Conservation (phyloP, 2,888 invertebrate genomes). For the Agonum fuliginosum region DNA sequence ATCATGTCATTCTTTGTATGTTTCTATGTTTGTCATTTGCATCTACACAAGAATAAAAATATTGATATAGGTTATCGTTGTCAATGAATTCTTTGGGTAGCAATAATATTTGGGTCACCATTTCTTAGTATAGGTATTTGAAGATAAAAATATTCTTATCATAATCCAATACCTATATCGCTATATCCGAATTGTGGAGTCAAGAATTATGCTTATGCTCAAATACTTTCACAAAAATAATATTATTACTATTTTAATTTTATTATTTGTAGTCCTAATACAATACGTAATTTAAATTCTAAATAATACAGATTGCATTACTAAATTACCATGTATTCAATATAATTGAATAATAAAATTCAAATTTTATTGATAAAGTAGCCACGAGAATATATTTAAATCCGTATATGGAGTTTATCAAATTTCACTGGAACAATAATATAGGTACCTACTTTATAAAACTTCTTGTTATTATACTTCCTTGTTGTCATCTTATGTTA, state of each 20-base stretch:
- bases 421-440: conserved; percentile 18
- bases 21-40: background rate
- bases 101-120: background rate
- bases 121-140: too few relatives aligned
- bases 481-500: conserved; percentile 11
- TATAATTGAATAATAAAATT: conserved; percentile 9
- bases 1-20: background rate
- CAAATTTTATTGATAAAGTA: conserved; percentile 13
- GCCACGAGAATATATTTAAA: background rate
- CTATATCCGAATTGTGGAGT: too few relatives aligned
- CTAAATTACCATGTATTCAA: too few relatives aligned
- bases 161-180: too few relatives aligned
- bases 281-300: too few relatives aligned
- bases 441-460: conserved; percentile 23
- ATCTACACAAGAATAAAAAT: background rate
- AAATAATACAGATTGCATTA: background rate
- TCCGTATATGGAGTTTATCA: conserved; percentile 7
- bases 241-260: too few relatives aligned
- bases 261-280: background rate
- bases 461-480: conserved; percentile 22
- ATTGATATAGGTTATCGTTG: background rate
- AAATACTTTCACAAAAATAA: too few relatives aligned
- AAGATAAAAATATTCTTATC: background rate
- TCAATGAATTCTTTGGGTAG: background rate
- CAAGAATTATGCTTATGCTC: too few relatives aligned